A percentile compares a stretch with the other conserved stretches of the same genome.
These are phyloP conservation scores for Hirtodrosophila cameraria DNA, from an alignment of 2,888 invertebrate genomes.

Conservation along the genomic window DNA sequence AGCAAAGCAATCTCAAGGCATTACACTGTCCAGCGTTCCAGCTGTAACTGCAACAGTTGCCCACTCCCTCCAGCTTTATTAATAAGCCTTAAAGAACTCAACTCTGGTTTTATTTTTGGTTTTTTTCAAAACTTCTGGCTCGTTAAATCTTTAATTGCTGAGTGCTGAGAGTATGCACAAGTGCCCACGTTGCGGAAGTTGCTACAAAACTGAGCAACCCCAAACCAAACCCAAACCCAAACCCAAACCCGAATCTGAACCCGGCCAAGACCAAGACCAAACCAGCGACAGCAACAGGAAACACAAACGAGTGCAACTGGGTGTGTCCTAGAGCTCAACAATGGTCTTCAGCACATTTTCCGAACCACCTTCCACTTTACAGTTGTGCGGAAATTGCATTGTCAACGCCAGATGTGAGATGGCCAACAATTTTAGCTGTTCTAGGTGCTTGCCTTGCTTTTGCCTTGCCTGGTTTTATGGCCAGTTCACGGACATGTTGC, in stretches of 20 bases:
- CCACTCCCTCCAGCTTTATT: constrained; percentile 16
- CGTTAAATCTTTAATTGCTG: constrained; percentile 65
- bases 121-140: constrained; percentile 29
- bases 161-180: constrained; percentile 55
- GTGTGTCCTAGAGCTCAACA: constrained; percentile 11
- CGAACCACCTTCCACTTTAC: constrained; percentile 26
- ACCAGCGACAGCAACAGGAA: constrained; percentile 39
- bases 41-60: constrained; percentile 6
- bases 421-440: constrained; percentile 18
- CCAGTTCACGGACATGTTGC: too few species aligned
- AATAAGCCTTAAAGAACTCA: constrained; percentile 19
- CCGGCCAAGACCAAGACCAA: too few species aligned
- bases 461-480: too few species aligned
- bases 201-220: constrained; percentile 23
- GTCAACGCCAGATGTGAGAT: constrained; percentile 65
- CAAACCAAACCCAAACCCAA: too few species aligned
- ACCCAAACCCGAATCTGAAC: too few species aligned
- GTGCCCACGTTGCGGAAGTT: constrained; percentile 26
- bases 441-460: neutral
- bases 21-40: constrained; percentile 24
- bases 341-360: constrained; percentile 9
- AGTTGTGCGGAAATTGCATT: constrained; percentile 71
- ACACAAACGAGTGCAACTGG: constrained; percentile 33
- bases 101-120: constrained; percentile 4
- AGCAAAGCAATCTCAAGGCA: constrained; percentile 39